Conservation (phyloP, 2,113 vertebrate species). For the Turnix velox region DNA sequence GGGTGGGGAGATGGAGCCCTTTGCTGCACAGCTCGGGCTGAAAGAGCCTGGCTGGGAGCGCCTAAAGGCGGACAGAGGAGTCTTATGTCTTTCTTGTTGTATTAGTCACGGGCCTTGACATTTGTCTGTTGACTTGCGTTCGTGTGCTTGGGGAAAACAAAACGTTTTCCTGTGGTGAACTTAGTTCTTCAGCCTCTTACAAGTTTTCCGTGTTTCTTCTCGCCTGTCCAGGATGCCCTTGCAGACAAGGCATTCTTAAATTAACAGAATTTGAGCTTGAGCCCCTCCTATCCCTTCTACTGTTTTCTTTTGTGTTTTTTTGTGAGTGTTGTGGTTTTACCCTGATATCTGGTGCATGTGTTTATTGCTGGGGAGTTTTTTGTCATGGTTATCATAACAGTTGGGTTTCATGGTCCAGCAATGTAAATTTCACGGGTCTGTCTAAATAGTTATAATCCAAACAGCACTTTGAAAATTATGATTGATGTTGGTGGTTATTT, state of each 20-base stretch:
- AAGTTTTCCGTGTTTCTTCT: background rate
- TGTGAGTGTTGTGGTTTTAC: fast-evolving
- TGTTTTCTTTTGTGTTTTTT: background rate
- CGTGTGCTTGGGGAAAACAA: background rate
- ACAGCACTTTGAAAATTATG: background rate
- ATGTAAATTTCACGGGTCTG: fast-evolving
- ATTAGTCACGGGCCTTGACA: fast-evolving
- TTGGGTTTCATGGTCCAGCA: background rate
- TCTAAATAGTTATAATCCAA: background rate
- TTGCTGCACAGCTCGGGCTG: background rate
- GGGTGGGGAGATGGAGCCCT: fast-evolving
- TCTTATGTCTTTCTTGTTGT: fast-evolving
- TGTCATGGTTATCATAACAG: background rate
- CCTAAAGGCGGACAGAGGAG: background rate
- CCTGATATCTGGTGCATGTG: fast-evolving
- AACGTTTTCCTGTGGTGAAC: background rate
- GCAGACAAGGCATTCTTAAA: background rate
- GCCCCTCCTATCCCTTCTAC: background rate
- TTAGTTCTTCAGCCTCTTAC: background rate
- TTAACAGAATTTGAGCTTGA: background rate
- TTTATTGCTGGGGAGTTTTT: background rate
- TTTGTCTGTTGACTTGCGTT: background rate
- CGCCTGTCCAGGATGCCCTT: background rate
- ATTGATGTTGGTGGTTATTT: fast-evolving
- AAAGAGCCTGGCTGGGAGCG: fast-evolving